Conservation (phyloP, 2,888 invertebrate species). For the Mythimna pallens region DNA sequence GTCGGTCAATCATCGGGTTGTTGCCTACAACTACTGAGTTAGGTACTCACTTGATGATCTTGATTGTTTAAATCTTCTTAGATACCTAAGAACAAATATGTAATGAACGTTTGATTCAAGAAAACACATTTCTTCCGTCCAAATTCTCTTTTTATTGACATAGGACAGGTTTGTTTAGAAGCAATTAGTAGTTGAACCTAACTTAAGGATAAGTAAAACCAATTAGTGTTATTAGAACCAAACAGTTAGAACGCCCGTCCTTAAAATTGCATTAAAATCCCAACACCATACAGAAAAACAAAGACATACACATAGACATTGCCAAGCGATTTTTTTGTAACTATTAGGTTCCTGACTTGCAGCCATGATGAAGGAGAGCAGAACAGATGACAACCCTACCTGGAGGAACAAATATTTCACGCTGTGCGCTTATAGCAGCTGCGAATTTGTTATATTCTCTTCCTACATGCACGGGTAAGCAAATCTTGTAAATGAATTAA, state of each 20-base stretch:
- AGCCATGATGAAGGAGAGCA: constrained; percentile 36
- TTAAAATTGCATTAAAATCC: background rate
- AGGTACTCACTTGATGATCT: constrained; percentile 33
- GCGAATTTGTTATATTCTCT: constrained; percentile 70
- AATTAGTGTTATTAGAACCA: background rate
- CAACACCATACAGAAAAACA: background rate
- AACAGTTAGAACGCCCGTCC: background rate
- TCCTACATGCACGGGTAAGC: constrained; percentile 69
- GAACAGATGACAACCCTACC: constrained; percentile 9
- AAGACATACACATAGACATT: constrained; percentile 44
- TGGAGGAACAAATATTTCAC: constrained; percentile 27
- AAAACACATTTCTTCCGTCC: background rate
- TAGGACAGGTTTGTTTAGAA: background rate
- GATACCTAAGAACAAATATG: background rate
- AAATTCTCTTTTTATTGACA: background rate
- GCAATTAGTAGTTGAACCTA: background rate
- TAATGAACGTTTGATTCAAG: background rate
- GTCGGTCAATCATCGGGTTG: constrained; percentile 46
- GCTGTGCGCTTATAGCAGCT: constrained; percentile 73
- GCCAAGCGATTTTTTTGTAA: constrained; percentile 64
- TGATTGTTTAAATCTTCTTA: constrained; percentile 34
- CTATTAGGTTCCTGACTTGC: constrained; percentile 20
- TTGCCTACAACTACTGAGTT: constrained; percentile 28
- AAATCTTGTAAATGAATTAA: constrained; percentile 9
- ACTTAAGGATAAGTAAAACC: background rate